Evolutionary conservation across 2,113 vertebrate species (phyloP).

Genomic region (Hoplias malabaricus): DNA sequence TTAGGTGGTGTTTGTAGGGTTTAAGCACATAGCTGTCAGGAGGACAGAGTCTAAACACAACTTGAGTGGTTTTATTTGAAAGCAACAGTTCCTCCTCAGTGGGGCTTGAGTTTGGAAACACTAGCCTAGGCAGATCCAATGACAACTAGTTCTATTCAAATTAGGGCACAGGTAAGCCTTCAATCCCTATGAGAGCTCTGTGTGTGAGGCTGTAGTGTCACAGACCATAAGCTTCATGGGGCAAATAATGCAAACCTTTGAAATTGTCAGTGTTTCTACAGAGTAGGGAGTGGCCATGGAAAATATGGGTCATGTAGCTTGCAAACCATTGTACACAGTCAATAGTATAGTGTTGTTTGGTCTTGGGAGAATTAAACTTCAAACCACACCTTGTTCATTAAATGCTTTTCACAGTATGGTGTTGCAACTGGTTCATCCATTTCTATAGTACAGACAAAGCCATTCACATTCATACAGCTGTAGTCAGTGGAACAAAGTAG

Average conservation of each 20-base stretch:
- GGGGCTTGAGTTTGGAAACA: constrained; percentile 54
- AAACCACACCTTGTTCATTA: constrained; percentile 48
- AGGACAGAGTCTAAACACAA: background rate
- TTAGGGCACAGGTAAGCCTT: constrained; percentile 55
- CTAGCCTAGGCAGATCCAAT: constrained; percentile 58
- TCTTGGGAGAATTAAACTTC: background rate
- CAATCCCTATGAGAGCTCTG: constrained; percentile 48
- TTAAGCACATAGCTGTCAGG: background rate
- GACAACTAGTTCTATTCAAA: constrained; percentile 49
- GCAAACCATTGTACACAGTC: background rate
- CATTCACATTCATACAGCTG: background rate
- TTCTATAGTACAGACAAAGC: constrained; percentile 6
- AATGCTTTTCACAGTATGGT: constrained; percentile 26
- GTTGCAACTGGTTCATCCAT: background rate
- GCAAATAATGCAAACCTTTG: background rate
- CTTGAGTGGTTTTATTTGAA: constrained; percentile 20
- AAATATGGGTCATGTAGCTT: background rate
- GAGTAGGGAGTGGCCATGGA: background rate
- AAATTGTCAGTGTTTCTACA: background rate
- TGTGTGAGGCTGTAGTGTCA: background rate
- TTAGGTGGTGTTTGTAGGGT: background rate
- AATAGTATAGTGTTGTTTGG: background rate
- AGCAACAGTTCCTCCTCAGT: background rate
- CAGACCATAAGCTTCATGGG: background rate
- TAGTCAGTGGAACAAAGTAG: background rate